A percentile compares a stretch with the other conserved stretches of the same genome.
These are phyloP conservation scores for Sebastolobus altivelis DNA, from an alignment of 2,797 vertebrate species.

Conservation along the genomic window DNA sequence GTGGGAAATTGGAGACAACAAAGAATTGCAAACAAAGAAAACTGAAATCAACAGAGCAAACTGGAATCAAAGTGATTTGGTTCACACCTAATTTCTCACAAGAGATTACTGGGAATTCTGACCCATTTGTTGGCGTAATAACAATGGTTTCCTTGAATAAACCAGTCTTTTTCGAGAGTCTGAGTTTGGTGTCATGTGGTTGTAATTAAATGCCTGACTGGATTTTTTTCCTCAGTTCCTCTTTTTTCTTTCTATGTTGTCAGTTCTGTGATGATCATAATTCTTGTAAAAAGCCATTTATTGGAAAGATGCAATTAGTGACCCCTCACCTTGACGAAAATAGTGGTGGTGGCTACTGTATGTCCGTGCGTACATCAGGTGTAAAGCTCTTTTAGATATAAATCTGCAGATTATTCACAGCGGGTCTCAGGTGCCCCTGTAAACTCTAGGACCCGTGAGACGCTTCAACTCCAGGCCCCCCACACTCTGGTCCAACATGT, in stretches of 20 bases:
- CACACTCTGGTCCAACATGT: background rate
- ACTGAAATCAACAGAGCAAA: constrained; percentile 48
- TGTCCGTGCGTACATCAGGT: background rate
- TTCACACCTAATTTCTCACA: constrained; percentile 46
- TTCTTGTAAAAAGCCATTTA: constrained; percentile 14
- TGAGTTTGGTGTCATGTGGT: constrained; percentile 46
- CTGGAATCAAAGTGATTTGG: constrained; percentile 50
- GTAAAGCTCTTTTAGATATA: background rate
- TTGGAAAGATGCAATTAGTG: constrained; percentile 9
- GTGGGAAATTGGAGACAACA: constrained; percentile 26
- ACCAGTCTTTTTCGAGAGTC: background rate
- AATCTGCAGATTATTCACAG: constrained; percentile 34
- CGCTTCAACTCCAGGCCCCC: background rate
- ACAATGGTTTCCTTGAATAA: constrained; percentile 27
- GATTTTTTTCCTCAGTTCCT: constrained; percentile 11
- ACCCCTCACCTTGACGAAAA: constrained; percentile 14
- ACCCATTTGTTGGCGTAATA: constrained; percentile 31
- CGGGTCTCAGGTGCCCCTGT: constrained; percentile 4
- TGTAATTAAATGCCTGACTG: constrained; percentile 55
- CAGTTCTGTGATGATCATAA: background rate
- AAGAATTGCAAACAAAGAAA: constrained; percentile 41
- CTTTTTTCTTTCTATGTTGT: constrained; percentile 4
- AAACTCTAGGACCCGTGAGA: constrained; percentile 15
- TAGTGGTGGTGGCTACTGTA: background rate
- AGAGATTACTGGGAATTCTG: constrained; percentile 43